Evolutionary conservation across 2,113 vertebrate genomes (phyloP).

Genomic region (Forbesichthys agassizii): DNA sequence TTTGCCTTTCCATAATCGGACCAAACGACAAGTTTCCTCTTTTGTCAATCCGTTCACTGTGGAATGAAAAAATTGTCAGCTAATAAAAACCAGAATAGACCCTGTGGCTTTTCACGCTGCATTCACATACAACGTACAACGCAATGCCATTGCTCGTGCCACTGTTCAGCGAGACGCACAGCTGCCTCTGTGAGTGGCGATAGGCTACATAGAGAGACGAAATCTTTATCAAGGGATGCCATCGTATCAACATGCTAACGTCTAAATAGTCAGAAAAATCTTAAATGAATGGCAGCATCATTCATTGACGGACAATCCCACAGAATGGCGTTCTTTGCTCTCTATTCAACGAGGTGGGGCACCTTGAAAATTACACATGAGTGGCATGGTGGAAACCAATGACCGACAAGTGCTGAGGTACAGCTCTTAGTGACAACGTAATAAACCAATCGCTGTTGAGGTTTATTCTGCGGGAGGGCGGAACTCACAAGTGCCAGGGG

Average conservation of each 20-base stretch:
- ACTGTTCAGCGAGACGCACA: constrained; percentile 4
- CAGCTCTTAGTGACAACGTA: constrained; percentile 1
- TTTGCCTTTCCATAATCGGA: constrained; percentile 59
- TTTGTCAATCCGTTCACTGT: constrained; percentile 16
- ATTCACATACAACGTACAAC: constrained; percentile 39
- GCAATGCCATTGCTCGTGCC: constrained; percentile 54
- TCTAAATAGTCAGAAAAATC: not conserved
- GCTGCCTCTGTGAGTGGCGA: not conserved
- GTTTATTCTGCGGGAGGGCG: constrained; percentile 62
- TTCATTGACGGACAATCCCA: constrained; percentile 36
- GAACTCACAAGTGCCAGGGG: constrained; percentile 56
- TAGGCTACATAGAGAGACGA: not conserved
- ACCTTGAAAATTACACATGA: not conserved
- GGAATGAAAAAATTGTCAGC: constrained; percentile 30
- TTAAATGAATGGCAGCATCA: constrained; percentile 24
- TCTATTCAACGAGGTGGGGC: constrained; percentile 17
- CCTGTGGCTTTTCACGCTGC: constrained; percentile 12
- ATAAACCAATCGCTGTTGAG: constrained; percentile 29
- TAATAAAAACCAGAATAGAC: constrained; percentile 53
- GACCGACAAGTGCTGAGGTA: fast-evolving
- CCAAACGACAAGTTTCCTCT: constrained; percentile 7
- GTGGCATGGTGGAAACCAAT: constrained; percentile 42
- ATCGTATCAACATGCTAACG: constrained; percentile 21
- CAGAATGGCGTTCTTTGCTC: constrained; percentile 33
- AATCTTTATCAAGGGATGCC: not conserved